Evolutionary conservation across 2,888 invertebrate species (phyloP), one percentile per base, ranked within the genome.

Genomic region (Clostera curtula): DNA sequence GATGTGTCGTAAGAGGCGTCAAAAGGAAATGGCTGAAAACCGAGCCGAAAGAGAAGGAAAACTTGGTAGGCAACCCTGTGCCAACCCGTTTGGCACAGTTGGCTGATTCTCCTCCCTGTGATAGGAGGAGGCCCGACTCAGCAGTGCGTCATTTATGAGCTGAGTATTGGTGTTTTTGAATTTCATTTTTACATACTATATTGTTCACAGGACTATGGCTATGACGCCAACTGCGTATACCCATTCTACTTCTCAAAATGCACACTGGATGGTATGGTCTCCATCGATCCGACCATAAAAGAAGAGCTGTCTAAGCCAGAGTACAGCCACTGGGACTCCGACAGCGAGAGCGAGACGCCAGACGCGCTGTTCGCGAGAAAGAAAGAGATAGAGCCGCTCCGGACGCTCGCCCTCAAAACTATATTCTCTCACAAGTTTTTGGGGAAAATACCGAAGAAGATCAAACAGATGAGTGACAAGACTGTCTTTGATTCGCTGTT

Each of bases 251-350:
- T 0, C 44, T 73, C 14, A 74, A 69, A 34, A 32, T 36, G 0
- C 62, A 70, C n/a, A 55, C 30, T 37, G 2, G 51, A 66, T 26
- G 53, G 56, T 1, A 76, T 72, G 75, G 75, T 72, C 0, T 39
- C 50, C 4, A 71, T 76, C 1, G 43, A 55, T 0, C 47, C 67
- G 0, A 58, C 62, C 0, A 40, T 69, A 0, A 59, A 52, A 16
- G 33, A 54, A 2, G 61, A 55, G 3, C 57, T 64, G 26, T 54
- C 50, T 7, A 27, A 45, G 0, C 52, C 59, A 13, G 56, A 61
- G 17, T 66, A 60, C 3, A 14, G 64, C 0, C 69, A 72, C 15
- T 73, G 75, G 71, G 76, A 74, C 22, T 70, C 74, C 0, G 69
- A 68, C 5, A 38, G 40, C 3, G 51, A 40, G 49, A 27, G 20